Evolutionary conservation across 2,113 vertebrate species (phyloP).

Genomic region (Accipiter virgatus): DNA sequence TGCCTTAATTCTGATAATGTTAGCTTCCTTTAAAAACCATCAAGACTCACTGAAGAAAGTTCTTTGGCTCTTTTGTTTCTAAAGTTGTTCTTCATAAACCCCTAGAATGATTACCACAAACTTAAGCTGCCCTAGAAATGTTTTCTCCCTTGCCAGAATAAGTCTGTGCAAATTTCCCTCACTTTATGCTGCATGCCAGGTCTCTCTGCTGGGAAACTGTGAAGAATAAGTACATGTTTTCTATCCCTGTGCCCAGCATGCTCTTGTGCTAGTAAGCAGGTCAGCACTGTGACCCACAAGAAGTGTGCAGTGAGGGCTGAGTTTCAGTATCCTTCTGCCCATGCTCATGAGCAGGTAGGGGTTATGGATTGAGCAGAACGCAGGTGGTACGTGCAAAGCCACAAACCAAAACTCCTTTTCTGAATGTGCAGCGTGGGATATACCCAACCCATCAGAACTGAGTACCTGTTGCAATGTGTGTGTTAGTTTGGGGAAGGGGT

Average conservation of each 20-base stretch:
- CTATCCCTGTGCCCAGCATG: rapidly evolving
- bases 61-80: background rate
- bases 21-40: background rate
- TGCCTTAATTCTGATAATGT: background rate
- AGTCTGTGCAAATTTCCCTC: background rate
- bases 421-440: rapidly evolving
- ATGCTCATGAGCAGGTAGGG: rapidly evolving
- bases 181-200: background rate
- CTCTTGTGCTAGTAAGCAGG: background rate
- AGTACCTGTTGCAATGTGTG: background rate
- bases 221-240: background rate
- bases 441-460: rapidly evolving
- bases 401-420: background rate
- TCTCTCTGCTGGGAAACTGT: background rate
- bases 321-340: background rate
- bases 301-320: background rate
- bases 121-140: background rate
- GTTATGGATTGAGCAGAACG: background rate
- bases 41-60: background rate
- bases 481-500: background rate
- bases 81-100: background rate
- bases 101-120: background rate
- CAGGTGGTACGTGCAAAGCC: background rate
- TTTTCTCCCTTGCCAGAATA: background rate
- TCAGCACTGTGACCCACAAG: background rate